These are phyloP conservation scores for Triplophysa tibetana DNA, from an alignment of 2,113 vertebrate genomes.

Conservation along the genomic window DNA sequence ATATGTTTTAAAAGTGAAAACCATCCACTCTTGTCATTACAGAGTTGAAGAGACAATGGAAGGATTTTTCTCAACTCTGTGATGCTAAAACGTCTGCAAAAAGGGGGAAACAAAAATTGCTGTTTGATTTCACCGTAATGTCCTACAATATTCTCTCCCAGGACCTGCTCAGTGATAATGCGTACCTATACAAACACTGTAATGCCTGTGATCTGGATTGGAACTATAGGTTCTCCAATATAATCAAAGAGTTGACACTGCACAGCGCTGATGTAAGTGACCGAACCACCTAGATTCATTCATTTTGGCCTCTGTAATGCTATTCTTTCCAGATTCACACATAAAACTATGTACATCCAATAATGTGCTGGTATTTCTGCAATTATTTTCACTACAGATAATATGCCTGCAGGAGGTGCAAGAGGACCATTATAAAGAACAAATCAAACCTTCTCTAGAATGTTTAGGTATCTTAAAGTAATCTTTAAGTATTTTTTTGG, in stretches of 20 bases:
- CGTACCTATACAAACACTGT: constrained; percentile 89
- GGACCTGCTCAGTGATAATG: constrained; percentile 86
- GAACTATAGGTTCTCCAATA: constrained; percentile 84
- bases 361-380: neutral
- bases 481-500: too few relatives aligned
- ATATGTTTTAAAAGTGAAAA: neutral
- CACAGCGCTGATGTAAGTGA: constrained; percentile 89
- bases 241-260: constrained; percentile 84
- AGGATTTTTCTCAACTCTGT: constrained; percentile 71
- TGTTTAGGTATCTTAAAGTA: constrained; percentile 73
- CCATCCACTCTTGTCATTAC: constrained; percentile 38
- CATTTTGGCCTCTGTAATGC: neutral
- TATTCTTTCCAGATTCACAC: too few relatives aligned
- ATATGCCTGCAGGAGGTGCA: constrained; percentile 98
- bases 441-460: constrained; percentile 89
- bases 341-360: neutral
- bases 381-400: constrained; percentile 74
- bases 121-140: constrained; percentile 92
- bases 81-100: constrained; percentile 55
- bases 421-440: constrained; percentile 86
- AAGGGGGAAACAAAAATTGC: constrained; percentile 50
- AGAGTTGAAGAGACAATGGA: constrained; percentile 83
- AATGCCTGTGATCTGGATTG: constrained; percentile 76
- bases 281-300: neutral
- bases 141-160: constrained; percentile 97